phyloP scores from a whole-genome alignment of 2,113 vertebrate genomes.

The Elgaria multicarinata region DNA sequence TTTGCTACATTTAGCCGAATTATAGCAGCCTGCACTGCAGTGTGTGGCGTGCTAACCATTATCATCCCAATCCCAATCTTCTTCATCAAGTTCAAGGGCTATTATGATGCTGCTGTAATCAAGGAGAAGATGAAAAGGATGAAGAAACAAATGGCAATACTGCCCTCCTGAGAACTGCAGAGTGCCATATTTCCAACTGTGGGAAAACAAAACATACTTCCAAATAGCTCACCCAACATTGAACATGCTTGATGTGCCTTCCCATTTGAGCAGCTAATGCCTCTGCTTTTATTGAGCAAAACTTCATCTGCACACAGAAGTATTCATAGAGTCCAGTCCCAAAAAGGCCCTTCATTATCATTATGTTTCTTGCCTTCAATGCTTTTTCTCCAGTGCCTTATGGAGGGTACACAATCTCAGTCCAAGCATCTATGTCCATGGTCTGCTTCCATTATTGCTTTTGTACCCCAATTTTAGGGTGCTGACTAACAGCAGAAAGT shows the following conservation, averaged over 20 bases:
- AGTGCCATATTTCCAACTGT: background rate
- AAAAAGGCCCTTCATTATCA: background rate
- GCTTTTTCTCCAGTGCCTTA: too few relatives aligned
- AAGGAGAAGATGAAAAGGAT: constrained; percentile 57
- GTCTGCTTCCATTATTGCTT: too few relatives aligned
- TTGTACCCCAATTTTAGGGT: too few relatives aligned
- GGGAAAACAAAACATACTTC: background rate
- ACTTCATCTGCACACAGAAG: background rate
- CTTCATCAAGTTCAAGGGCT: constrained; percentile 60
- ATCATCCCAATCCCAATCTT: constrained; percentile 64
- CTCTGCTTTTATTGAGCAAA: background rate
- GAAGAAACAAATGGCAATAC: background rate
- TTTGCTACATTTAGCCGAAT: constrained; percentile 47
- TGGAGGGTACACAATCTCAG: too few relatives aligned
- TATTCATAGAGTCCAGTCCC: background rate
- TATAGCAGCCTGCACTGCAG: constrained; percentile 41
- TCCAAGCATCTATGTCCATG: too few relatives aligned
- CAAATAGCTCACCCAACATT: background rate
- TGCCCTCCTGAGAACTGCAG: background rate
- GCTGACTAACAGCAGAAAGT: too few relatives aligned
- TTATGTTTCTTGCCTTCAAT: too few relatives aligned
- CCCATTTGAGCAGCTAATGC: background rate
- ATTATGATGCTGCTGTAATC: constrained; percentile 53
- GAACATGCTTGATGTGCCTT: background rate
- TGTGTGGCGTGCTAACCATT: constrained; percentile 46